These are phyloP conservation scores for Aphis craccivora DNA, from an alignment of 1,140 invertebrate genomes.

Conservation along the genomic window DNA sequence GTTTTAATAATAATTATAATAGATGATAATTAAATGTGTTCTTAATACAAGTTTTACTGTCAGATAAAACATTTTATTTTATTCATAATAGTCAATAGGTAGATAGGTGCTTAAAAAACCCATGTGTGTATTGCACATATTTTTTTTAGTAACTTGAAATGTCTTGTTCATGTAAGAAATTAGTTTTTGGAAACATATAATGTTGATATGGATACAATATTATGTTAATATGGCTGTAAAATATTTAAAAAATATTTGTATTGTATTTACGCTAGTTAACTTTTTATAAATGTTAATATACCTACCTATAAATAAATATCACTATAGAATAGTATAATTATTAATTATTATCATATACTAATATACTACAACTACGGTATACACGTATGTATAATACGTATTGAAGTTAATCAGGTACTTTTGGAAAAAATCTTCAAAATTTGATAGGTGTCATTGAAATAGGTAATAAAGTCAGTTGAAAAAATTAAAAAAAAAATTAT, in stretches of 20 bases:
- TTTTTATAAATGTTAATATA: not conserved
- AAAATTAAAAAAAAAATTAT: not conserved
- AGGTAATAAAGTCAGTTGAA: not conserved
- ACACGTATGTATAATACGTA: too few species aligned
- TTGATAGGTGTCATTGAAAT: not conserved
- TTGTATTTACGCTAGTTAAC: not conserved
- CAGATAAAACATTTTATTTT: not conserved
- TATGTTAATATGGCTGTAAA: not conserved
- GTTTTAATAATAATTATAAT: not conserved
- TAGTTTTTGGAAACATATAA: not conserved
- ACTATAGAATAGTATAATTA: not conserved
- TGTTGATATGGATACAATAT: not conserved
- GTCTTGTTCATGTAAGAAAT: not conserved
- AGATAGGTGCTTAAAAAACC: not conserved
- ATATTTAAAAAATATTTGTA: not conserved
- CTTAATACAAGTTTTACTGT: not conserved
- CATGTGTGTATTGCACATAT: not conserved
- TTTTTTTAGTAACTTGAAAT: not conserved
- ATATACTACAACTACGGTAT: too few species aligned
- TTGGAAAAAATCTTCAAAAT: not conserved
- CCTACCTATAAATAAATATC: not conserved
- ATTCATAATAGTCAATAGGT: not conserved
- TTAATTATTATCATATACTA: not conserved
- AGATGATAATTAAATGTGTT: not conserved
- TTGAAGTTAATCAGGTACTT: not conserved